Evolutionary conservation across 1,140 invertebrate species (phyloP).

Genomic region (Idris sp.): DNA sequence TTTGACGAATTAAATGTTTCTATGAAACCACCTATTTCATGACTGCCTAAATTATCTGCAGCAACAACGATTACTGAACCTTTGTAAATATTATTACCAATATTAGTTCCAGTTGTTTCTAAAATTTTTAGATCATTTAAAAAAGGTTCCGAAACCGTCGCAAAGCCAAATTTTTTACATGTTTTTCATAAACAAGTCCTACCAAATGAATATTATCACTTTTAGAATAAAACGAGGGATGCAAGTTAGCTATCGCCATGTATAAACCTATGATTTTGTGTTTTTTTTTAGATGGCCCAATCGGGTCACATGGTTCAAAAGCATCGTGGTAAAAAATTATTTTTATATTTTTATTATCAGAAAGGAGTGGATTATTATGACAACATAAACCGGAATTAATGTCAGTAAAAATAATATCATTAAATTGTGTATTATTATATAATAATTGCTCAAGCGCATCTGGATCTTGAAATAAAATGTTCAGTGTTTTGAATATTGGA

Average conservation of each 20-base stretch:
- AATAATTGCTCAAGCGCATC: too few relatives aligned
- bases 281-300: constrained; percentile 65
- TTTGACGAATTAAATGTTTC: constrained; percentile 21
- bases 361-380: constrained; percentile 64
- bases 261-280: constrained; percentile 70
- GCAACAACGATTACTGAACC: constrained; percentile 58
- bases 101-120: constrained; percentile 51
- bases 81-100: constrained; percentile 45
- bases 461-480: too few relatives aligned
- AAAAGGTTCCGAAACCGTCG: constrained; percentile 51
- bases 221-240: constrained; percentile 51
- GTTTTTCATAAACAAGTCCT: constrained; percentile 58
- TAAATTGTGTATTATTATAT: too few relatives aligned
- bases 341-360: constrained; percentile 56
- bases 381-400: constrained; percentile 60
- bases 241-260: constrained; percentile 63
- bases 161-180: constrained; percentile 50
- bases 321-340: constrained; percentile 69
- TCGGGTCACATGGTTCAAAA: constrained; percentile 70
- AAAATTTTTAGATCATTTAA: constrained; percentile 65
- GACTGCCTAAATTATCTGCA: constrained; percentile 20
- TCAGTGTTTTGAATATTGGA: too few relatives aligned
- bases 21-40: constrained; percentile 56
- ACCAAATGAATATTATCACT: constrained; percentile 64
- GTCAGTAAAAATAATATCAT: constrained; percentile 62